Percentiles rank a stretch among this genome's conserved stretches.
phyloP scores from a whole-genome alignment of 2,888 invertebrate species.

The Phoronis australis region DNA sequence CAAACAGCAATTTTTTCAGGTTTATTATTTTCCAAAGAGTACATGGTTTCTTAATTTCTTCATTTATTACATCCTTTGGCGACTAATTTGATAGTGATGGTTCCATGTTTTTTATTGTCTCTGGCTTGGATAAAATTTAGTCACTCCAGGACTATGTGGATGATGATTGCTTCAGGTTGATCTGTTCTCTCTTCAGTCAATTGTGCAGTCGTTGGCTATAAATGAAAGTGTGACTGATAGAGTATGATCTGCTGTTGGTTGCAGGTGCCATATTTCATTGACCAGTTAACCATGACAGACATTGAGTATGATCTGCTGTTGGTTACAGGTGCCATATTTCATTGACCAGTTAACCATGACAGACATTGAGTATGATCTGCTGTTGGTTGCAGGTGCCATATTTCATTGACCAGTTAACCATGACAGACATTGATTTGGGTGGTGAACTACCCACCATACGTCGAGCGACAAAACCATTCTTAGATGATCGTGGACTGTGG shows the following conservation, averaged over 20 bases:
- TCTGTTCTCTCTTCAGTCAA: too few relatives aligned
- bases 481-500: slow-evolving; percentile 83
- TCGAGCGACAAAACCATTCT: slow-evolving; percentile 57
- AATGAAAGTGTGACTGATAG: neutral
- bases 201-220: neutral
- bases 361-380: slow-evolving; percentile 69
- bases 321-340: slow-evolving; percentile 70
- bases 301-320: slow-evolving; percentile 65
- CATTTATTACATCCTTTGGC: too few relatives aligned
- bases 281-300: slow-evolving; percentile 71
- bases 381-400: slow-evolving; percentile 61
- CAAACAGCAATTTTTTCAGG: too few relatives aligned
- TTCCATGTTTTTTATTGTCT: too few relatives aligned
- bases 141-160: too few relatives aligned
- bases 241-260: slow-evolving; percentile 3
- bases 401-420: slow-evolving; percentile 77
- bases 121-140: too few relatives aligned
- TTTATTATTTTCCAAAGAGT: too few relatives aligned
- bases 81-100: too few relatives aligned
- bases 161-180: too few relatives aligned
- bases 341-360: slow-evolving; percentile 76
- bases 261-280: slow-evolving; percentile 77
- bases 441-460: slow-evolving; percentile 46
- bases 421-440: slow-evolving; percentile 72
- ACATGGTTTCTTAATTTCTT: too few relatives aligned